Percentiles rank a stretch among this genome's conserved stretches.
Evolutionary conservation across 2,888 invertebrate genomes (phyloP).

Genomic region (Willowsia nigromaculata): DNA sequence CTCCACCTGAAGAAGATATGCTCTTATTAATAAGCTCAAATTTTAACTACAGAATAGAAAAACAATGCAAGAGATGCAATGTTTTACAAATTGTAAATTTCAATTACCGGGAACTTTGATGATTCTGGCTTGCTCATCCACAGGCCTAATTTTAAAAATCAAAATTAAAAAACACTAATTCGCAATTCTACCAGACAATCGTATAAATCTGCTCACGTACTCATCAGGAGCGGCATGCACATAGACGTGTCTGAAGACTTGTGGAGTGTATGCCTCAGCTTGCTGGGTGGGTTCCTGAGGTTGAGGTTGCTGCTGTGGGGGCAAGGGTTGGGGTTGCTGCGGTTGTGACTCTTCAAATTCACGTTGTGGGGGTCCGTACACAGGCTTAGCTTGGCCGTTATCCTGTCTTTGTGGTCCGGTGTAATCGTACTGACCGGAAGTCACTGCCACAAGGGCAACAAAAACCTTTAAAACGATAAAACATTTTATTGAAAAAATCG

Average conservation of each 20-base stretch:
- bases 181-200: no score
- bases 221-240: constrained; percentile 53
- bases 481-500: background rate
- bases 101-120: constrained; percentile 42
- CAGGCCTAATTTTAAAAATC: background rate
- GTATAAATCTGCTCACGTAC: background rate
- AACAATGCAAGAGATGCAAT: no score
- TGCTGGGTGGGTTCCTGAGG: constrained; percentile 15
- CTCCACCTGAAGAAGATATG: constrained; percentile 8
- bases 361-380: constrained; percentile 46
- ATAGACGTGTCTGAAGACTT: constrained; percentile 35
- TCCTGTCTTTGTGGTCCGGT: constrained; percentile 14
- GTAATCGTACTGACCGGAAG: constrained; percentile 45
- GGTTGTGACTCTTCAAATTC: constrained; percentile 43
- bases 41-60: no score
- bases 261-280: constrained; percentile 24
- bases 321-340: constrained; percentile 21
- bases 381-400: constrained; percentile 31
- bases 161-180: background rate
- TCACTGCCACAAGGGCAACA: constrained; percentile 50
- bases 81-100: background rate
- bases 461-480: constrained; percentile 37
- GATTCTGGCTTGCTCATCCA: constrained; percentile 33
- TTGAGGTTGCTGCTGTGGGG: constrained; percentile 15
- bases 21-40: background rate